These are phyloP conservation scores for Bombus cullumanus DNA, from an alignment of 1,140 invertebrate species.

Conservation along the genomic window DNA sequence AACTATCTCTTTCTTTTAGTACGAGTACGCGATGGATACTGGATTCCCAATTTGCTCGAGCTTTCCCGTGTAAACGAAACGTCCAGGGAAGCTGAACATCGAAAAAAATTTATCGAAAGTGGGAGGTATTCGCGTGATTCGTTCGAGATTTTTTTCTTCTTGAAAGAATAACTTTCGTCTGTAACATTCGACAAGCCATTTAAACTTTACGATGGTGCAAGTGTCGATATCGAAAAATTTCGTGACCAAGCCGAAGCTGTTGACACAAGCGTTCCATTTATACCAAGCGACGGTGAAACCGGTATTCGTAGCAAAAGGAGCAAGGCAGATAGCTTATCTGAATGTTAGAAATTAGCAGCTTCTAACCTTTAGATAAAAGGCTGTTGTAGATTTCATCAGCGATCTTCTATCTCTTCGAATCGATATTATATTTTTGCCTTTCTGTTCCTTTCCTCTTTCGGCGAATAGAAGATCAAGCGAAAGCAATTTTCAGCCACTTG, in stretches of 20 bases:
- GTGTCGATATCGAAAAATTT: constrained; percentile 12
- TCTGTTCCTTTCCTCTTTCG: background rate
- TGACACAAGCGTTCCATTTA: constrained; percentile 35
- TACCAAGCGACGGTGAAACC: constrained; percentile 34
- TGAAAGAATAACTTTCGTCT: background rate
- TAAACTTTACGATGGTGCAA: no score
- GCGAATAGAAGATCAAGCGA: background rate
- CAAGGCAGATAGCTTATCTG: constrained; percentile 27
- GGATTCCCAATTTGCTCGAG: background rate
- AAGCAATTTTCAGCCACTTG: background rate
- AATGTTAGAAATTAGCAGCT: constrained; percentile 38
- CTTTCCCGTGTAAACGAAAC: background rate
- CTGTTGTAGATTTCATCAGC: background rate
- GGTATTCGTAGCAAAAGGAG: constrained; percentile 25
- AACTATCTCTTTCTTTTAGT: constrained; percentile 15
- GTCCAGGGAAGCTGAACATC: no score
- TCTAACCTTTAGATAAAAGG: constrained; percentile 13
- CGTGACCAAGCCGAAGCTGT: background rate
- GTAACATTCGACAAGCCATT: background rate
- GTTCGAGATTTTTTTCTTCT: background rate
- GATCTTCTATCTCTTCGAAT: background rate
- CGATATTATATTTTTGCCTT: background rate
- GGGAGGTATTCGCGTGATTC: no score
- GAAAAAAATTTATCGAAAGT: no score
- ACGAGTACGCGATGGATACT: constrained; percentile 10